These are phyloP conservation scores for Uropsilus gracilis DNA, from an alignment of 2,113 vertebrate species.

Conservation along the genomic window DNA sequence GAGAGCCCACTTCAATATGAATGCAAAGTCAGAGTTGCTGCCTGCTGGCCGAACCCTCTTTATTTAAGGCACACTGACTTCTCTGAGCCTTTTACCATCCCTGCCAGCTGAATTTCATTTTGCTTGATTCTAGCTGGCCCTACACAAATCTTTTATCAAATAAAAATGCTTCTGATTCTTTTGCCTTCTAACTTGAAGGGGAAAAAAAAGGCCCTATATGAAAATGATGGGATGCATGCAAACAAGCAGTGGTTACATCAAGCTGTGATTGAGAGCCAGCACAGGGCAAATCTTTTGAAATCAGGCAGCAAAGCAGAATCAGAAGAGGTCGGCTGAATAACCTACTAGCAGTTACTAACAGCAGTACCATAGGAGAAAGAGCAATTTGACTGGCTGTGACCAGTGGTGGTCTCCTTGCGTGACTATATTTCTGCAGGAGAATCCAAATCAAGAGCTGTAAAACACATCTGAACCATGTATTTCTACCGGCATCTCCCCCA, in stretches of 20 bases:
- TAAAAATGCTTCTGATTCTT: constrained; percentile 47
- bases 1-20: constrained; percentile 18
- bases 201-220: constrained; percentile 6
- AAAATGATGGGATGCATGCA: constrained; percentile 61
- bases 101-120: constrained; percentile 40
- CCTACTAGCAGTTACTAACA: constrained; percentile 83
- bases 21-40: constrained; percentile 25
- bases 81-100: background rate
- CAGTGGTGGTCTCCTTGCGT: constrained; percentile 81
- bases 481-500: constrained; percentile 77
- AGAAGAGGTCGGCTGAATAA: constrained; percentile 84
- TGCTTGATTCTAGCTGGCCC: background rate
- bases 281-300: constrained; percentile 81
- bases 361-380: constrained; percentile 80
- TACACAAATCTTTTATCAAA: constrained; percentile 62
- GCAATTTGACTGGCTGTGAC: constrained; percentile 83
- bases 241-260: constrained; percentile 72
- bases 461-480: constrained; percentile 80
- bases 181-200: background rate
- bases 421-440: constrained; percentile 77
- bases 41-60: constrained; percentile 61
- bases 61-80: constrained; percentile 73
- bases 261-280: constrained; percentile 79
- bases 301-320: constrained; percentile 84
- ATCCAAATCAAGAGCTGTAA: constrained; percentile 81